phyloP scores from a whole-genome alignment of 2,888 invertebrate genomes.

The Macaria liturata region DNA sequence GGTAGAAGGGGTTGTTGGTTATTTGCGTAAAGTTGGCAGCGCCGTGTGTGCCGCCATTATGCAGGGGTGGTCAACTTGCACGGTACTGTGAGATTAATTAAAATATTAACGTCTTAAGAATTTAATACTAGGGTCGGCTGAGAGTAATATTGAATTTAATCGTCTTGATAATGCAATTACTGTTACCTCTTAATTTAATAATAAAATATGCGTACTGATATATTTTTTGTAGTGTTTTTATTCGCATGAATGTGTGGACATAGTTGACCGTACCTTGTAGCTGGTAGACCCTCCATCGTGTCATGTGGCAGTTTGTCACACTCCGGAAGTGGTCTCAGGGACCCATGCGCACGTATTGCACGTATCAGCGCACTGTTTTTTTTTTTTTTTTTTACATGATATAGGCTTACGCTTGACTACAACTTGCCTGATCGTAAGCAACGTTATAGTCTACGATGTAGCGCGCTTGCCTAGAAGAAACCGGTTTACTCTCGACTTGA shows the following conservation, averaged over 20 bases:
- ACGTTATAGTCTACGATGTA: too few relatives aligned
- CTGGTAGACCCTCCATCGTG: conserved; percentile 43
- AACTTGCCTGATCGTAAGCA: not conserved
- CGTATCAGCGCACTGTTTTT: conserved; percentile 41
- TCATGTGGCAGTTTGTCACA: conserved; percentile 59
- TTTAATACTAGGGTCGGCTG: not conserved
- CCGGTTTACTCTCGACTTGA: too few relatives aligned
- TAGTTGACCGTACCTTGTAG: not conserved
- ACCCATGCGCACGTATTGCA: conserved; percentile 51
- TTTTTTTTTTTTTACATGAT: too few relatives aligned
- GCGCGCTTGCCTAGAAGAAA: too few relatives aligned
- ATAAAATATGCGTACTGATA: too few relatives aligned
- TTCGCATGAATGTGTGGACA: too few relatives aligned
- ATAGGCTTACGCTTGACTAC: too few relatives aligned
- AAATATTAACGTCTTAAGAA: conserved; percentile 10
- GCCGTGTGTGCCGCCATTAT: conserved; percentile 32
- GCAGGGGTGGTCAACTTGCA: conserved; percentile 27
- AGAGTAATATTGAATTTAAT: too few relatives aligned
- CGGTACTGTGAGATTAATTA: conserved; percentile 24
- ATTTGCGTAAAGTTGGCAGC: conserved; percentile 57
- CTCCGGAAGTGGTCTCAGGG: conserved; percentile 61
- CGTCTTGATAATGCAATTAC: too few relatives aligned
- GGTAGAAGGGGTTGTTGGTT: conserved; percentile 49
- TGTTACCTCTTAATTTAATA: too few relatives aligned
- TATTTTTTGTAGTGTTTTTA: too few relatives aligned